Conservation (phyloP, 2,797 vertebrate genomes). For the Platalea minor region DNA sequence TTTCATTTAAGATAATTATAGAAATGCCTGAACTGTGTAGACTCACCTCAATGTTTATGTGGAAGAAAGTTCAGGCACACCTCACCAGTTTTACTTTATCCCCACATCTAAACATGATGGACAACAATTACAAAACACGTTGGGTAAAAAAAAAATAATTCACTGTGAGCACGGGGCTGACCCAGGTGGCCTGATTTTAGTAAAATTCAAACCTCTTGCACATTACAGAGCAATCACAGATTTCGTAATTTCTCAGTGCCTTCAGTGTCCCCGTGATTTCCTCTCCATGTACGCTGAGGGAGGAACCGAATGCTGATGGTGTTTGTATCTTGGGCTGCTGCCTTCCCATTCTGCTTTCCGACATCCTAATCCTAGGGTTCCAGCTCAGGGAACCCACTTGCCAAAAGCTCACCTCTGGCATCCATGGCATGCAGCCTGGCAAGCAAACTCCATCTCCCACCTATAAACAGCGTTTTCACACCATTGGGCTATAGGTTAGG, state of each 20-base stretch:
- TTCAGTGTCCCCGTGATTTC: not conserved
- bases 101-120: not conserved
- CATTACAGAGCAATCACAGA: not conserved
- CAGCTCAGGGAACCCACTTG: not conserved
- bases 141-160: not conserved
- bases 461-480: accelerated
- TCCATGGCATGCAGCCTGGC: accelerated
- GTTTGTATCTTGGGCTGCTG: not conserved
- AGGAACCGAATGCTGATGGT: not conserved
- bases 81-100: not conserved
- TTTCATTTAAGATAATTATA: not conserved
- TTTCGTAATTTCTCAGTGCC: not conserved
- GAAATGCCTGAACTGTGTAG: not conserved
- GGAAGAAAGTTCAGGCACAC: not conserved
- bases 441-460: not conserved
- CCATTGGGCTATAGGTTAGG: not conserved
- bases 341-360: not conserved
- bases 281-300: not conserved
- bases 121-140: not conserved
- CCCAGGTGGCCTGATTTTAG: not conserved
- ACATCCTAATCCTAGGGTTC: not conserved
- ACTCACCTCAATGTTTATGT: not conserved
- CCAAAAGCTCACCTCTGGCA: not conserved
- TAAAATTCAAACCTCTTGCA: not conserved
- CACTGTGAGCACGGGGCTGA: accelerated